Evolutionary conservation across 2,797 vertebrate species (phyloP).

Genomic region (Thalassophryne amazonica): DNA sequence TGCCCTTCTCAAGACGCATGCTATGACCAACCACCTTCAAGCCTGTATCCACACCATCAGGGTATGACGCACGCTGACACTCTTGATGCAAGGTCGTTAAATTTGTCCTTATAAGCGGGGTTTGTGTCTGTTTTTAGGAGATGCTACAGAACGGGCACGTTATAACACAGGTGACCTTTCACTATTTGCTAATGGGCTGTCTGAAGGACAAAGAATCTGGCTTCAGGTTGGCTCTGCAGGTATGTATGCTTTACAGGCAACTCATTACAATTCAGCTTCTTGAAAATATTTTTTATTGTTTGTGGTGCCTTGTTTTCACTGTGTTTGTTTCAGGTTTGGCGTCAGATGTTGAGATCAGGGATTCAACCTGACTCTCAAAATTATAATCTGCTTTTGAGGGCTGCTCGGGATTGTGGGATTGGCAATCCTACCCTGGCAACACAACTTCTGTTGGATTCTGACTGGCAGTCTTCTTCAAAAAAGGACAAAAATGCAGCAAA

Average conservation of each 20-base stretch:
- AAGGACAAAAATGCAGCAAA: constrained; percentile 5
- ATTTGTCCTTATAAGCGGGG: neutral
- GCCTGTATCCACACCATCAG: constrained; percentile 84
- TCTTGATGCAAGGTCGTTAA: neutral
- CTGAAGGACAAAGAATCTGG: constrained; percentile 84
- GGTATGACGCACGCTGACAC: constrained; percentile 59
- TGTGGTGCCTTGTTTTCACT: neutral
- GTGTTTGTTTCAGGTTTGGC: constrained; percentile 86
- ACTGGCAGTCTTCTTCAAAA: neutral
- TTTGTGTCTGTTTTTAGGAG: constrained; percentile 76
- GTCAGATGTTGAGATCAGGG: constrained; percentile 84
- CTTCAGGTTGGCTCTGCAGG: constrained; percentile 88
- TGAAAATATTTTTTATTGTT: neutral
- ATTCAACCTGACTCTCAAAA: constrained; percentile 77
- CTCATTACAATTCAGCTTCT: no score
- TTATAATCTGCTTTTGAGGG: constrained; percentile 87
- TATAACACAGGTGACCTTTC: constrained; percentile 86
- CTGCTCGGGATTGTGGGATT: constrained; percentile 88
- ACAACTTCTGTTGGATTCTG: constrained; percentile 71
- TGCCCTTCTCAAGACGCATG: constrained; percentile 86
- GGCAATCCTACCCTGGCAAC: constrained; percentile 78
- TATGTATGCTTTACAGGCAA: constrained; percentile 26
- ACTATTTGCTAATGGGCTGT: constrained; percentile 89
- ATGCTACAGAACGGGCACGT: constrained; percentile 83
- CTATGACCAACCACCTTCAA: constrained; percentile 83